A percentile compares a stretch with the other conserved stretches of the same genome.
Evolutionary conservation across 92 coral and sea anemone species (phyloP).

Genomic region (Zoanthus sociatus): DNA sequence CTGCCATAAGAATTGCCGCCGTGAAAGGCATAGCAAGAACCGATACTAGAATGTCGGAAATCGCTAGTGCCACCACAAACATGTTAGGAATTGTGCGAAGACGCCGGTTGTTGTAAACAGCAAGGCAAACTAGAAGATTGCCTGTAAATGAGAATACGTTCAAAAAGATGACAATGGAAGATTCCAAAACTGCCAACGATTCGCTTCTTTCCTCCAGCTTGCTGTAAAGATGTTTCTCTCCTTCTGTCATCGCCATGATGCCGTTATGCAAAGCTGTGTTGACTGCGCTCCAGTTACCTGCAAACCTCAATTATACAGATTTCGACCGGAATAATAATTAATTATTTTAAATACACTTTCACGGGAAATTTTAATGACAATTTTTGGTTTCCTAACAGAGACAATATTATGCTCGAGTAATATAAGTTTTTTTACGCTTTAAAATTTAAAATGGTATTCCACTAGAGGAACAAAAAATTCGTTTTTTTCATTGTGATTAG

Average conservation of each 20-base stretch:
- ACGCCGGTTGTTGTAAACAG: slow-evolving; percentile 47
- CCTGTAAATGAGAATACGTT: slow-evolving; percentile 48
- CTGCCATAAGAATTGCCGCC: slow-evolving; percentile 7
- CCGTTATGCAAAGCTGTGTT: not conserved
- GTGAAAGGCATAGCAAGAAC: slow-evolving; percentile 55
- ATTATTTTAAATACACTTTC: not conserved
- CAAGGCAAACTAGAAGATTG: slow-evolving; percentile 57
- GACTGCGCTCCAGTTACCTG: not conserved
- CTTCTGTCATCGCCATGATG: not conserved
- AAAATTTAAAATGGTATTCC: too few relatives aligned
- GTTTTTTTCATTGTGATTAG: not conserved
- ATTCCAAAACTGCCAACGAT: slow-evolving; percentile 8
- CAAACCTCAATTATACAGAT: not conserved
- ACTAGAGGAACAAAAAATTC: not conserved
- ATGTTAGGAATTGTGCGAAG: slow-evolving; percentile 61
- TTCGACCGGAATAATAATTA: not conserved
- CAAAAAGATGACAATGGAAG: slow-evolving; percentile 13
- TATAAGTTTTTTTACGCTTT: too few relatives aligned
- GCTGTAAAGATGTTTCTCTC: not conserved
- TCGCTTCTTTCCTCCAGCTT: not conserved
- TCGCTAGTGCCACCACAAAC: slow-evolving; percentile 56
- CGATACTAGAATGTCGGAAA: slow-evolving; percentile 43
- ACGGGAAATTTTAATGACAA: too few relatives aligned
- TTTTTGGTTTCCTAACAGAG: too few relatives aligned
- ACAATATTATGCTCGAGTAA: too few relatives aligned